Percentiles rank a stretch among this genome's conserved stretches.
Evolutionary conservation across 2,888 invertebrate species (phyloP).

Genomic region (Syrista parreyssii): DNA sequence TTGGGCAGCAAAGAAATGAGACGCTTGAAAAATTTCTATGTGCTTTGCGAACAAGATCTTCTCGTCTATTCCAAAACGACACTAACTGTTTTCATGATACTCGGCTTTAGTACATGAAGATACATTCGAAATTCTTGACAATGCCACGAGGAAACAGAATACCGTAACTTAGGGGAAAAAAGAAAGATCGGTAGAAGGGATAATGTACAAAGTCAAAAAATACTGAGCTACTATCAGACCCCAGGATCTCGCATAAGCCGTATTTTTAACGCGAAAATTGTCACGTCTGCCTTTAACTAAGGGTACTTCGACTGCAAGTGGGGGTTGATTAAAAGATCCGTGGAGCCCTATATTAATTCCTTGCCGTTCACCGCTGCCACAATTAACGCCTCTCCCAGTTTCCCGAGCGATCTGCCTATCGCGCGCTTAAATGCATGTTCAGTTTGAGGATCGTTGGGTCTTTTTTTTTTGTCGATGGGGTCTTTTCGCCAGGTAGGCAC

Average conservation of each 20-base stretch:
- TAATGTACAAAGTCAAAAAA: not conserved
- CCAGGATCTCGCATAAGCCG: not conserved
- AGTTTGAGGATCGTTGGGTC: not conserved
- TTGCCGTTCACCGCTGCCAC: not conserved
- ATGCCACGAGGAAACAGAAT: not conserved
- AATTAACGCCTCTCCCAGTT: not conserved
- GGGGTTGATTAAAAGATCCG: too few species aligned
- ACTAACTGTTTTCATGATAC: too few species aligned
- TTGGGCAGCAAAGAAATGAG: too few species aligned
- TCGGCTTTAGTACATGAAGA: too few species aligned
- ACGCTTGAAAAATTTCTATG: too few species aligned
- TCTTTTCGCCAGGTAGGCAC: not conserved
- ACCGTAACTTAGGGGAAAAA: too few species aligned
- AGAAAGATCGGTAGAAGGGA: not conserved
- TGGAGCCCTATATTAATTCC: not conserved
- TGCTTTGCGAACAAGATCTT: too few species aligned
- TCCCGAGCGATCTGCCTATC: not conserved
- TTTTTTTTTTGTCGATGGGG: not conserved
- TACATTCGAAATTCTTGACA: not conserved
- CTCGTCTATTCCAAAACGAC: too few species aligned
- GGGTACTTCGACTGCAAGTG: not conserved
- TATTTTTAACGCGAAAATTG: not conserved
- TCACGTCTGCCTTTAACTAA: not conserved
- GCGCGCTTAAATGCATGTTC: not conserved
- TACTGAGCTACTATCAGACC: not conserved